Base-by-base conservation (phyloP, 2,888 invertebrate genomes). In the Clistopyga incitator region DNA sequence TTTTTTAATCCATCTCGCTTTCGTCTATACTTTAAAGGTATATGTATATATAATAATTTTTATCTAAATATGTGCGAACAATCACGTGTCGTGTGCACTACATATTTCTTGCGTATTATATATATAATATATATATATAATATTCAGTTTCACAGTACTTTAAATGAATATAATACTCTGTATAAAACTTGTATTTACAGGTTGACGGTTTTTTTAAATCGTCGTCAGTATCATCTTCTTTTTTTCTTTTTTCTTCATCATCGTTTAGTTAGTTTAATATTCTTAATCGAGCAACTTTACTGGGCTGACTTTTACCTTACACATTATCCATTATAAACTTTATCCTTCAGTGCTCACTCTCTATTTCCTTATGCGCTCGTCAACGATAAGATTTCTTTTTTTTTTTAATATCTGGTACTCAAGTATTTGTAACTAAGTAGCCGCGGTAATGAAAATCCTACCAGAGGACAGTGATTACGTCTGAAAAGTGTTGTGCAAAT, bases 181-280 rank as follows among this genome's bases (percentile, higher is more conserved):
- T 93, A 93, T 93, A 93, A 93, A 93, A 93, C 91, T 93, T 90
- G 91, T 93, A 93, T 93, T 88, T 93, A 93, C 92, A 92, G 89
- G 91, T 88, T 92, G 91, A 92, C 89, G 89, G 88, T 87, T 90
- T 90, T 90, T 79, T 67, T 68, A 76, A 59, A 64, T 61, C 61
- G 47, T 64, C 74, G 50, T 74, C 74, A 64, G 45, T 61, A 61
- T 59, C 74, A 34, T 64, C 82, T 76, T 81, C 23, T 76, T 70
- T 3, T 65, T 61, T 38, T 74, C 59, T 59, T 74, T 45, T 68
- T 82, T 87, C 82, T 84, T 88, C 86, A 71, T 80, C 75, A 61
- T 86, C 74, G 85, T 79, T 70, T 70, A 59, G 72, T 81, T 86
- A 84, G 72, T 86, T 71, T 84, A 67, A 81, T 78, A 82, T 72